Evolutionary conservation across 2,797 vertebrate genomes (phyloP), one percentile per base, ranked within the genome.

Genomic region (Yasuhikotakia modesta): DNA sequence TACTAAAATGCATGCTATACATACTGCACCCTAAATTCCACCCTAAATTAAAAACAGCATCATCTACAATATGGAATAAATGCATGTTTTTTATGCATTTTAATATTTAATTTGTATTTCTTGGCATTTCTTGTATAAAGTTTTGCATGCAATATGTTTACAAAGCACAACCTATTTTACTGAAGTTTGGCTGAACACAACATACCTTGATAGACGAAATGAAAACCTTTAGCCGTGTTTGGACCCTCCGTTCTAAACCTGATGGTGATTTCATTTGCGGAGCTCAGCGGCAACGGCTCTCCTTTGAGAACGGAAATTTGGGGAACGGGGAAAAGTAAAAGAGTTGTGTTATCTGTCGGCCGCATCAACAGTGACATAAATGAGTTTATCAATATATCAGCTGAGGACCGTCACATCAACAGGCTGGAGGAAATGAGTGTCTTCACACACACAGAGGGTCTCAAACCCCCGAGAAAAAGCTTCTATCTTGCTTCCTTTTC

Each of bases 131-230:
- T 43, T 43, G 35, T 7, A 35, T 35, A 35, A 43, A 43, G 39
- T 43, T 1, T 10, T 43, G 39, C 11, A 11, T 10, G 10, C 2
- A 10, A 43, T 11, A 43, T 10, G 11, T 43, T 43, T 43, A 43
- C 39, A 43, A 21, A 55, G 7, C 7, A 6, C 5, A 53, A 10
- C 52, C 21, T 55, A 21, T 17, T 55, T 27, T 64, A 24, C 46
- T 2, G 22, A 7, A 24, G 27, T 60, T 30, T 22, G 12, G 7
- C 0, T 4, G 27, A 39, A 60, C 43, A 27, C 17, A 16, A 1
- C 92, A 93, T 91, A 98, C 97, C 97, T 97, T 99, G 97, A 86
- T 98, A 99, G 82, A 98, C 97, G 90, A 99, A 99, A 93, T 99
- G 97, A 94, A 98, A 99, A 90, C 97, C 97, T 92, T 98, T 99